These are phyloP conservation scores for Drosophila dunni DNA, from an alignment of 1,140 invertebrate genomes.

Conservation along the genomic window DNA sequence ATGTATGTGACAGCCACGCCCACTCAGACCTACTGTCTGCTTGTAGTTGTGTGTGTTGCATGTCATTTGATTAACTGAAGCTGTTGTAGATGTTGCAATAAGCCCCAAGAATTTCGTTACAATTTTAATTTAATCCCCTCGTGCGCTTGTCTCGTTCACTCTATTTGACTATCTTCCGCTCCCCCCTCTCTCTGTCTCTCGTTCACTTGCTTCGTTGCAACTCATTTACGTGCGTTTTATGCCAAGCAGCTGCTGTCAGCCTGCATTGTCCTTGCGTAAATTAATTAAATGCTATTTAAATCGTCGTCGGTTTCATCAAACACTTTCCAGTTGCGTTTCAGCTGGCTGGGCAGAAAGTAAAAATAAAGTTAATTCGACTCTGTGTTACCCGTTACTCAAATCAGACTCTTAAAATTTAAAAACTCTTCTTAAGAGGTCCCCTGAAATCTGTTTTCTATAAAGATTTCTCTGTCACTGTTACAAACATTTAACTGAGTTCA, in stretches of 20 bases:
- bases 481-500: too few relatives aligned
- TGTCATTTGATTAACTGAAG: constrained; percentile 75
- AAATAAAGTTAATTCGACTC: neutral
- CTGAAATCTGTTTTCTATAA: too few relatives aligned
- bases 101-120: constrained; percentile 65
- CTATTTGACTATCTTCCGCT: neutral
- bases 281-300: constrained; percentile 77
- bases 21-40: neutral
- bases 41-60: constrained; percentile 52
- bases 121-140: constrained; percentile 69
- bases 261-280: constrained; percentile 50
- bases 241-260: constrained; percentile 69
- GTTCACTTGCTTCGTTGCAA: constrained; percentile 9
- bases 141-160: constrained; percentile 22
- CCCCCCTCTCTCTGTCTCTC: neutral
- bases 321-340: neutral
- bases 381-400: too few relatives aligned
- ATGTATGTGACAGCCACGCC: constrained; percentile 43
- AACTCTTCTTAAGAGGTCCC: too few relatives aligned
- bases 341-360: neutral
- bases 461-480: too few relatives aligned
- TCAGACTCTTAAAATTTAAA: too few relatives aligned
- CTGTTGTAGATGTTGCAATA: constrained; percentile 45
- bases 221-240: constrained; percentile 71
- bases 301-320: constrained; percentile 33